phyloP scores from a whole-genome alignment of 2,888 invertebrate genomes.

The Apamea monoglypha region DNA sequence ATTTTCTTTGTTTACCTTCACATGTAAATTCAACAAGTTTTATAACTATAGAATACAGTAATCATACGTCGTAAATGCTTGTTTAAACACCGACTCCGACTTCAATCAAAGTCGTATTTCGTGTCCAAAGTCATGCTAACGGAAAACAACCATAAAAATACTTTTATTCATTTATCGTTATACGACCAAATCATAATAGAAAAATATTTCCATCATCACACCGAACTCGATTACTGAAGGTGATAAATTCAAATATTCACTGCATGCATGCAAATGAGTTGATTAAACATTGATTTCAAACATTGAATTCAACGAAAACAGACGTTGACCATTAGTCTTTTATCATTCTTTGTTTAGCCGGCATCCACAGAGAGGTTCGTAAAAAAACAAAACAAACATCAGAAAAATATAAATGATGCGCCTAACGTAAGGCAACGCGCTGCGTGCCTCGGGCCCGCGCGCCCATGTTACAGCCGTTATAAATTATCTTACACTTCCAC shows the following conservation, averaged over 20 bases:
- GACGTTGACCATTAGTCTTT: conserved; percentile 87
- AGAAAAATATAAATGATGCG: conserved; percentile 89
- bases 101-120: conserved; percentile 54
- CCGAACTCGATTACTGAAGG: conserved; percentile 80
- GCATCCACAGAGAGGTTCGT: conserved; percentile 82
- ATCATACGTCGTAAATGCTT: conserved; percentile 55
- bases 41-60: conserved; percentile 37
- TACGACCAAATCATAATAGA: conserved; percentile 77
- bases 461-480: conserved; percentile 84
- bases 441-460: conserved; percentile 80
- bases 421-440: conserved; percentile 86
- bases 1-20: conserved; percentile 37
- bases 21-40: conserved; percentile 42
- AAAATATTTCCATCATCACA: conserved; percentile 79
- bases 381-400: conserved; percentile 88
- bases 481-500: conserved; percentile 87
- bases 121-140: conserved; percentile 55
- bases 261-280: conserved; percentile 84
- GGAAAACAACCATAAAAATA: conserved; percentile 67
- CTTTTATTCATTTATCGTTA: conserved; percentile 76
- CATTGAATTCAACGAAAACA: conserved; percentile 85
- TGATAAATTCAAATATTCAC: conserved; percentile 83
- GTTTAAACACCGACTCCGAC: conserved; percentile 47
- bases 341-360: conserved; percentile 88
- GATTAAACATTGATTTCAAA: conserved; percentile 87